A percentile compares a stretch with the other conserved stretches of the same genome.
Conservation (phyloP, 2,888 invertebrate species). For the Drosophila mimica region DNA sequence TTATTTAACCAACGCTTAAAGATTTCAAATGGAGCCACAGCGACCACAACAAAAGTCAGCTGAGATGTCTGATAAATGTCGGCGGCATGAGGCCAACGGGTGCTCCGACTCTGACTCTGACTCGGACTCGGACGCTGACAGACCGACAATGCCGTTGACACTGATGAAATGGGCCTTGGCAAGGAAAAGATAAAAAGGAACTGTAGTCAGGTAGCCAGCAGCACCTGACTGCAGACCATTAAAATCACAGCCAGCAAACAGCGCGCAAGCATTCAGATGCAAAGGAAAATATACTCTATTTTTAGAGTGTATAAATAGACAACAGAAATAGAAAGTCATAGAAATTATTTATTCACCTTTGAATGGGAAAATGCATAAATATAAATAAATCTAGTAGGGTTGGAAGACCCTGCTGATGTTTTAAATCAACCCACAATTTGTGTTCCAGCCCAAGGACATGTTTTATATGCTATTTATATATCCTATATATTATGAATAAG, state of each 20-base stretch:
- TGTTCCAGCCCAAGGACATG: background rate
- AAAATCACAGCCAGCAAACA: slow-evolving; percentile 29
- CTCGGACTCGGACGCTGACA: slow-evolving; percentile 60
- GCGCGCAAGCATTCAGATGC: slow-evolving; percentile 3
- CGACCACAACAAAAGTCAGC: slow-evolving; percentile 40
- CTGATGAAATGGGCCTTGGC: slow-evolving; percentile 47
- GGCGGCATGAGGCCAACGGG: slow-evolving; percentile 32
- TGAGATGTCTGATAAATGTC: slow-evolving; percentile 66
- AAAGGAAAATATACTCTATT: slow-evolving; percentile 24
- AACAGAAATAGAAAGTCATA: slow-evolving; percentile 1
- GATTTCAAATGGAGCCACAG: slow-evolving; percentile 43
- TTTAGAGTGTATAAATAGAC: background rate
- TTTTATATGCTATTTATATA: background rate
- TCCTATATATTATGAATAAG: background rate
- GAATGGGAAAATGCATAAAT: background rate
- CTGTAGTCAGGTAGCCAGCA: slow-evolving; percentile 32
- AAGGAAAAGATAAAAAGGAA: slow-evolving; percentile 7
- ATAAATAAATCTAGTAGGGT: background rate
- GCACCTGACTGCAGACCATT: slow-evolving; percentile 31
- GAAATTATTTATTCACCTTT: background rate
- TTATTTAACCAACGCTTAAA: slow-evolving; percentile 44
- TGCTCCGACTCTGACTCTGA: slow-evolving; percentile 28
- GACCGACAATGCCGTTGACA: slow-evolving; percentile 61
- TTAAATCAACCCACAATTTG: background rate
- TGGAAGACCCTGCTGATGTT: background rate